phyloP scores from a whole-genome alignment of 2,797 vertebrate species.

The Steatocranus sp. region DNA sequence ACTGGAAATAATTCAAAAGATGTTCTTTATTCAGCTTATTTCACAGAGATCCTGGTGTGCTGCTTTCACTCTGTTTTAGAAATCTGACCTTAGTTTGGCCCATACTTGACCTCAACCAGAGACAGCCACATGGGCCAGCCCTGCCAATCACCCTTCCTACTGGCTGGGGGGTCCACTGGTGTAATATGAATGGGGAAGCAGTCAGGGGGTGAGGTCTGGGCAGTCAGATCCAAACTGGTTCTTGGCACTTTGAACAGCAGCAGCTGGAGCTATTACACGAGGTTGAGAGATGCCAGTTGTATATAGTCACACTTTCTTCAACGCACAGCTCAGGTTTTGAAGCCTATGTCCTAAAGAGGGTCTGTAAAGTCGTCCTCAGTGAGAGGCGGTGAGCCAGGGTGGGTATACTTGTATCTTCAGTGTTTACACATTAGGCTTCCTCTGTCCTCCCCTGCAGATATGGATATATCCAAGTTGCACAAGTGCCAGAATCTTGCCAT shows the following conservation, averaged over 20 bases:
- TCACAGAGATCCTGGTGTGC: neutral
- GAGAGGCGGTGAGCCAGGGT: neutral
- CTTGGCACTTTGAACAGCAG: neutral
- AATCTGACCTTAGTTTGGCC: accelerated
- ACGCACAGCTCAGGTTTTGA: neutral
- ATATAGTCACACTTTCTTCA: neutral
- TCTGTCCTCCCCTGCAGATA: neutral
- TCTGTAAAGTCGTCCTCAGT: accelerated
- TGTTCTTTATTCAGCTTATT: neutral
- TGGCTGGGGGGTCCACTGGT: neutral
- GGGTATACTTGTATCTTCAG: accelerated
- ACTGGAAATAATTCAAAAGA: neutral
- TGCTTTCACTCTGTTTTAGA: neutral
- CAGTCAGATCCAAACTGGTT: neutral
- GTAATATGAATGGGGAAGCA: neutral
- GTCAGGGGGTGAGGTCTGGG: neutral
- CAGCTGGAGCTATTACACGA: neutral
- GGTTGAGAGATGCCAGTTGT: neutral
- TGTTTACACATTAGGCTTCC: neutral
- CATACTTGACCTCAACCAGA: neutral
- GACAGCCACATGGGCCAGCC: neutral
- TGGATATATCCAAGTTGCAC: neutral
- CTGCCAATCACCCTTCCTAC: accelerated
- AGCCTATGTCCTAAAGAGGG: accelerated
- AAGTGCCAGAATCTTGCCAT: neutral